phyloP scores from a whole-genome alignment of 64 coral and sea anemone species.

The Montipora efflorescens region DNA sequence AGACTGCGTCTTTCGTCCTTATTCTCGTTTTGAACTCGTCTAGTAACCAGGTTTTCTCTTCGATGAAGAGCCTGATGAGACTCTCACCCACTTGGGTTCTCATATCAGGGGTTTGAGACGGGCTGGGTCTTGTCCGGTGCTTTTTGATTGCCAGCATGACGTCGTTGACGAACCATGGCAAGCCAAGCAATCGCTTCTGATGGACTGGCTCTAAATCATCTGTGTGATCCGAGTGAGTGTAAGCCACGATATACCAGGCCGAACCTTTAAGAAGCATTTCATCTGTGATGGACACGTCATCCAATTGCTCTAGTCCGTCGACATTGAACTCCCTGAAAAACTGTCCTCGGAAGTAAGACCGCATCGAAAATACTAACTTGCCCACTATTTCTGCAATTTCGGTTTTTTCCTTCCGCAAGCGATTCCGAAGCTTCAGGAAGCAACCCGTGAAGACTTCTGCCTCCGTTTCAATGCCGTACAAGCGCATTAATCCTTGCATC shows the following conservation, averaged over 20 bases:
- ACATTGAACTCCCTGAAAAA: conserved; percentile 89
- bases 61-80: conserved; percentile 22
- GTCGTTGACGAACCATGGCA: conserved; percentile 97
- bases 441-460: conserved; percentile 89
- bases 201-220: background rate
- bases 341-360: conserved; percentile 55
- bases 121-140: background rate
- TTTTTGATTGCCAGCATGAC: conserved; percentile 80
- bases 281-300: background rate
- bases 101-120: background rate
- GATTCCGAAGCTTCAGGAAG: conserved; percentile 86
- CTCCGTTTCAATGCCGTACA: conserved; percentile 93
- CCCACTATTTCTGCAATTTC: conserved; percentile 89
- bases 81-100: conserved; percentile 29
- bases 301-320: conserved; percentile 44
- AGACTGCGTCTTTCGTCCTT: conserved; percentile 8
- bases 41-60: conserved; percentile 34
- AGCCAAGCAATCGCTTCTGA: conserved; percentile 64
- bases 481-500: conserved; percentile 71
- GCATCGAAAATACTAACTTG: conserved; percentile 28
- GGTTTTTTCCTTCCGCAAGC: conserved; percentile 78
- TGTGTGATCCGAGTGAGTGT: conserved; percentile 26
- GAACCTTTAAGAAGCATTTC: conserved; percentile 88
- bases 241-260: conserved; percentile 92
- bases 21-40: conserved; percentile 20